These are phyloP conservation scores for Hemiprocne comata DNA, from an alignment of 2,113 vertebrate species.

Conservation along the genomic window DNA sequence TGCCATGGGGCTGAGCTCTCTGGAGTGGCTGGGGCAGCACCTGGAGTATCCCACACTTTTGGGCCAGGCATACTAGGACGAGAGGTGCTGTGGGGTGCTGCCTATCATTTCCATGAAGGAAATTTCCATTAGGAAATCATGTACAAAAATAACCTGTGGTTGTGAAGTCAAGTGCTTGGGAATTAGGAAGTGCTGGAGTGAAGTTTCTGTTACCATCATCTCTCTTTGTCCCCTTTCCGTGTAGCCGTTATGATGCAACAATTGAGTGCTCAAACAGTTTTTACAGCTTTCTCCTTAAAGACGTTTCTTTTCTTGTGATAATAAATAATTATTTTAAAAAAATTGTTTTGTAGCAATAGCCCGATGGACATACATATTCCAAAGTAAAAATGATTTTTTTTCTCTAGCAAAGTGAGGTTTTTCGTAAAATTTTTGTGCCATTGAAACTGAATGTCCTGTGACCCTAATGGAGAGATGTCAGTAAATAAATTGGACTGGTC, in stretches of 20 bases:
- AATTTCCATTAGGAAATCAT: constrained; percentile 4
- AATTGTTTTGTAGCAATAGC: background rate
- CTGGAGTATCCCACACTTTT: background rate
- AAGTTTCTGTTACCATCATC: constrained; percentile 23
- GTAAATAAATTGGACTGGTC: background rate
- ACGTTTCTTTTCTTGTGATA: background rate
- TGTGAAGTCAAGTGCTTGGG: constrained; percentile 16
- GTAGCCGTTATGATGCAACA: constrained; percentile 35
- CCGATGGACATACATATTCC: background rate
- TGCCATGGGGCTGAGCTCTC: background rate
- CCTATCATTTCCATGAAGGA: background rate
- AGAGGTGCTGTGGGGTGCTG: background rate
- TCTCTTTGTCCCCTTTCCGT: background rate
- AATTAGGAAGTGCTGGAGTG: constrained; percentile 49
- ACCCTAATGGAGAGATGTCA: rapidly evolving
- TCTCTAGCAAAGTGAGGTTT: background rate
- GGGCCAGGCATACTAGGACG: background rate
- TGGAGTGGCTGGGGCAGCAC: background rate
- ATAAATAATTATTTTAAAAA: background rate
- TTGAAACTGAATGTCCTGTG: background rate
- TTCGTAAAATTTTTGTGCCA: background rate
- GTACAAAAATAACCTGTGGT: background rate
- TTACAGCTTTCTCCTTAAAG: background rate
- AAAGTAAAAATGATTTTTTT: background rate
- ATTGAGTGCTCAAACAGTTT: background rate